Conservation (phyloP, 2,113 vertebrate species). For the Paradoxurus hermaphroditus region DNA sequence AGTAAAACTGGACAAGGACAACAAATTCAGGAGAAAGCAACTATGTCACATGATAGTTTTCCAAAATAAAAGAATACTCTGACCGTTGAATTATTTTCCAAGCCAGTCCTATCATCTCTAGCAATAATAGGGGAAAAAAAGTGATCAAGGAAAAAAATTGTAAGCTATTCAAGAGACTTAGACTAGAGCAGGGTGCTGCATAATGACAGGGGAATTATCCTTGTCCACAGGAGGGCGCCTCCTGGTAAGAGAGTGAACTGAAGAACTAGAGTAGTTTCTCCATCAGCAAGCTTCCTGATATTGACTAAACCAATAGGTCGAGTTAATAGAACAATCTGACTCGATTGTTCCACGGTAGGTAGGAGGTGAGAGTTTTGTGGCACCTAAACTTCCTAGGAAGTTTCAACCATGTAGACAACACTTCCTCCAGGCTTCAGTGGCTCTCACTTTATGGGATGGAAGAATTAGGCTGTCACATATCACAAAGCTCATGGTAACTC, state of each 20-base stretch:
- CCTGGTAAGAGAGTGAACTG: not conserved
- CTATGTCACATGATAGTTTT: not conserved
- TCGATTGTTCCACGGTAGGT: not conserved
- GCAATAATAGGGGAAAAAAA: not conserved
- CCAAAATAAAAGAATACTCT: not conserved
- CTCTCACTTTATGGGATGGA: not conserved
- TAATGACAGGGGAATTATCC: not conserved
- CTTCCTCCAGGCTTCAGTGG: not conserved
- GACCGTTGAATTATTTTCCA: not conserved
- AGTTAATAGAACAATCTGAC: not conserved
- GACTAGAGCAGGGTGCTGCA: not conserved
- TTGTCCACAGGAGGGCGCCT: not conserved
- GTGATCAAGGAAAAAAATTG: not conserved
- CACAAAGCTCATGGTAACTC: constrained; percentile 6
- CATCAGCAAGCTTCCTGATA: not conserved
- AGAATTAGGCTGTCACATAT: not conserved
- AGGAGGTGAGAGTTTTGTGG: not conserved
- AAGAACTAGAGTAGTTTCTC: not conserved
- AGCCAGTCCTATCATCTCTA: not conserved
- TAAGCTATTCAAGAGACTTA: not conserved
- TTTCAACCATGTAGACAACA: not conserved
- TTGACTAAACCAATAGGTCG: not conserved
- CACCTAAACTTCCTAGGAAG: not conserved
- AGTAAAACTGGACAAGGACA: not conserved
- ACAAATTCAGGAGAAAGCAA: not conserved